Percentiles rank a stretch among this genome's conserved stretches.
phyloP scores from a whole-genome alignment of 1,140 invertebrate species.

The Colletes gigas region DNA sequence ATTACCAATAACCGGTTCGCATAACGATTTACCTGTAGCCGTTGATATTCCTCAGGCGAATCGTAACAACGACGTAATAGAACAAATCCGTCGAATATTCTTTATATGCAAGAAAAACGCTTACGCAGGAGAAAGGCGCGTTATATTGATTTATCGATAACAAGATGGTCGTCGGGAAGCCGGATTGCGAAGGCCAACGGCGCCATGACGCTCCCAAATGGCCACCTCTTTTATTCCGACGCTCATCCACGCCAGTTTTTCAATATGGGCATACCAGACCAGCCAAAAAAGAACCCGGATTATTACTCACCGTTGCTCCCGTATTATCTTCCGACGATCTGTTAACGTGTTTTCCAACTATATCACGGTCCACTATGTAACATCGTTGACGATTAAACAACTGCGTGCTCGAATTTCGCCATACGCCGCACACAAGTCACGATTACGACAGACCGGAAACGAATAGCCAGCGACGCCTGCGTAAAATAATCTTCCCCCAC shows the following conservation, averaged over 20 bases:
- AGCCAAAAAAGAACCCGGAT: constrained; percentile 38
- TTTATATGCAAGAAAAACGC: constrained; percentile 34
- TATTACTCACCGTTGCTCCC: constrained; percentile 57
- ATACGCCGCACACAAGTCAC: constrained; percentile 48
- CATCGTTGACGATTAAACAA: constrained; percentile 58
- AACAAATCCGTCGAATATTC: constrained; percentile 41
- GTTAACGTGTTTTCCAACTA: constrained; percentile 51
- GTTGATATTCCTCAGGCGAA: constrained; percentile 34
- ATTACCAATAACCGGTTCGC: constrained; percentile 45
- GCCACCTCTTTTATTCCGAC: constrained; percentile 54
- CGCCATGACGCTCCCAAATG: constrained; percentile 68
- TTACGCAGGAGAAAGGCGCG: constrained; percentile 50
- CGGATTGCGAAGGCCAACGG: constrained; percentile 66
- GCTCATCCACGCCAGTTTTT: constrained; percentile 43
- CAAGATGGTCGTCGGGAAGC: constrained; percentile 74
- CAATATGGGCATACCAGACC: constrained; percentile 22
- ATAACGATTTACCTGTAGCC: constrained; percentile 46
- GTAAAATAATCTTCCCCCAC: not conserved
- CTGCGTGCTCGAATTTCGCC: constrained; percentile 30
- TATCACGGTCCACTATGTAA: constrained; percentile 47
- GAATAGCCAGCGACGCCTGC: constrained; percentile 12
- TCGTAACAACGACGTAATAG: constrained; percentile 33
- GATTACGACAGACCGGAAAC: constrained; percentile 44
- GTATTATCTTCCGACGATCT: constrained; percentile 59
- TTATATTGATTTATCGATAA: constrained; percentile 73